phyloP scores from a whole-genome alignment of 2,113 vertebrate species.

The Pterophyllum scalare region DNA sequence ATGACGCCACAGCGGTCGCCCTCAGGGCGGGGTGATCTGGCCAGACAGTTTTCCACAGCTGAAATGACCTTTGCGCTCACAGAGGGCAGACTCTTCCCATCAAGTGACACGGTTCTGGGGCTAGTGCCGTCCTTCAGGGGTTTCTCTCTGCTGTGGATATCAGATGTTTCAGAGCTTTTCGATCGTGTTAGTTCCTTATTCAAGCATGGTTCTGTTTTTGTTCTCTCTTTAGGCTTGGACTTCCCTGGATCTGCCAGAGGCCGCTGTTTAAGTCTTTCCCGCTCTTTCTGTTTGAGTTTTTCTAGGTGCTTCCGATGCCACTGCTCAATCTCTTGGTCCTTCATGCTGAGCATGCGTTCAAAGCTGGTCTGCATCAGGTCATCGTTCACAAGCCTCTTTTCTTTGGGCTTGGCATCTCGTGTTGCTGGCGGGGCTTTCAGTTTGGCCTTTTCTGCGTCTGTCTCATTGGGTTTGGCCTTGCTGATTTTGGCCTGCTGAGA shows the following conservation, averaged over 20 bases:
- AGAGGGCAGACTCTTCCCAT: conserved; percentile 81
- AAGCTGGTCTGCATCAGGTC: conserved; percentile 99
- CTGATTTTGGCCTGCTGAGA: conserved; percentile 82
- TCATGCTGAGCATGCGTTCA: conserved; percentile 97
- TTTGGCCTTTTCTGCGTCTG: conserved; percentile 86
- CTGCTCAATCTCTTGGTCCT: conserved; percentile 97
- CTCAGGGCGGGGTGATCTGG: conserved; percentile 90
- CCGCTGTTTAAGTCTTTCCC: conserved; percentile 91
- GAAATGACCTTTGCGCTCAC: conserved; percentile 79
- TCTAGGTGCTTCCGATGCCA: conserved; percentile 98
- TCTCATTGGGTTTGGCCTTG: conserved; percentile 71
- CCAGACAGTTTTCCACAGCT: conserved; percentile 85
- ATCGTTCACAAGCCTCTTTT: conserved; percentile 95
- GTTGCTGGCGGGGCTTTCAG: conserved; percentile 82
- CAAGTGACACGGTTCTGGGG: conserved; percentile 87
- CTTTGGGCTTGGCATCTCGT: conserved; percentile 91
- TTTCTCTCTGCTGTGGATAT: conserved; percentile 85
- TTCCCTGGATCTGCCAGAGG: conserved; percentile 86
- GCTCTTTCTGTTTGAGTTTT: conserved; percentile 98
- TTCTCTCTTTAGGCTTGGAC: conserved; percentile 88
- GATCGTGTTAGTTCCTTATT: conserved; percentile 91
- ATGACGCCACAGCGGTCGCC: conserved; percentile 87
- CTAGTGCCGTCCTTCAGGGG: conserved; percentile 85
- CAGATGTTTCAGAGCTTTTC: conserved; percentile 91
- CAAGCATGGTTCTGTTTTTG: conserved; percentile 83